A percentile compares a stretch with the other conserved stretches of the same genome.
Evolutionary conservation across 2,888 invertebrate species (phyloP).

Genomic region (Hipparchia semele): DNA sequence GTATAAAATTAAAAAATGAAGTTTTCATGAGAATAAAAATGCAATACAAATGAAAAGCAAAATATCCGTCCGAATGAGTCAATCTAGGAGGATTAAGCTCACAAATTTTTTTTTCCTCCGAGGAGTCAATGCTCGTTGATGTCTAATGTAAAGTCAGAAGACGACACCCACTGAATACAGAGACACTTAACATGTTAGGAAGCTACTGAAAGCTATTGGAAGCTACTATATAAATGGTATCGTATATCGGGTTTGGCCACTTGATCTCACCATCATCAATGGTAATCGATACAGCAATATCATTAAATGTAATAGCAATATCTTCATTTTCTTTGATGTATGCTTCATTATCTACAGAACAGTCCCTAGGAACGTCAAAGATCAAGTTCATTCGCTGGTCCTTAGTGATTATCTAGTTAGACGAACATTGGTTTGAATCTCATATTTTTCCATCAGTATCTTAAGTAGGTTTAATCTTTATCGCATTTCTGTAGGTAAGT

Average conservation of each 20-base stretch:
- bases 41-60: neutral
- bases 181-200: neutral
- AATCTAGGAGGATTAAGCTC: too few species aligned
- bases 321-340: constrained; percentile 17
- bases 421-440: neutral
- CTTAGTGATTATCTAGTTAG: neutral
- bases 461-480: neutral
- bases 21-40: neutral
- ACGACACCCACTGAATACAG: constrained; percentile 29
- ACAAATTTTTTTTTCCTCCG: too few species aligned
- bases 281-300: constrained; percentile 14
- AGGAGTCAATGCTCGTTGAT: neutral
- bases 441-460: neutral
- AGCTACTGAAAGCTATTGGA: neutral
- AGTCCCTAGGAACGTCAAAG: constrained; percentile 4
- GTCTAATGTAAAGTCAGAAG: constrained; percentile 28
- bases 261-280: constrained; percentile 8
- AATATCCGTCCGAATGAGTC: too few species aligned
- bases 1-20: neutral
- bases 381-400: constrained; percentile 1
- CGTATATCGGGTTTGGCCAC: constrained; percentile 13
- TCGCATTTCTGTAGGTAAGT: neutral
- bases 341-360: constrained; percentile 1
- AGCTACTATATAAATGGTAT: constrained; percentile 4
- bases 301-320: constrained; percentile 4